phyloP scores from a whole-genome alignment of 2,797 vertebrate genomes.

The Ciconia nigra region DNA sequence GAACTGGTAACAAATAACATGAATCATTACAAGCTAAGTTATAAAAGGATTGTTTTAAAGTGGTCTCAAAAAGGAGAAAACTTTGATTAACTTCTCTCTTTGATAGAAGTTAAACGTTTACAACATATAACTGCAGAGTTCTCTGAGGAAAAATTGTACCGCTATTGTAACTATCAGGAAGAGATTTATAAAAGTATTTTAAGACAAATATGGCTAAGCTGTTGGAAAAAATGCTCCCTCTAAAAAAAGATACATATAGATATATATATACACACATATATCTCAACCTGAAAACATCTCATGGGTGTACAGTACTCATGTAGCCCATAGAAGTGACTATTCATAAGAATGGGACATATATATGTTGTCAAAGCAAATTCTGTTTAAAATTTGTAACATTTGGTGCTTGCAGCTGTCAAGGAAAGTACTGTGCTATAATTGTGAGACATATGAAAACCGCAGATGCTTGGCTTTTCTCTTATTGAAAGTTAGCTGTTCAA shows the following conservation, averaged over 20 bases:
- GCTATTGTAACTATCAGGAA: background rate
- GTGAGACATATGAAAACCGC: constrained; percentile 39
- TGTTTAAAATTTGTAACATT: background rate
- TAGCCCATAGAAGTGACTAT: background rate
- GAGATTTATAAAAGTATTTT: constrained; percentile 22
- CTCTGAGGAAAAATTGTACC: background rate
- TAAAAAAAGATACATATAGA: background rate
- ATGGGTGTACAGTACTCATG: background rate
- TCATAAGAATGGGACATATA: background rate
- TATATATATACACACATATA: background rate
- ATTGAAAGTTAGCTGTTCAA: constrained; percentile 21
- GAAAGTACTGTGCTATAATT: constrained; percentile 19
- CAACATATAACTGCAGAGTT: background rate
- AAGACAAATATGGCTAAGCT: background rate
- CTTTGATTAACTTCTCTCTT: background rate
- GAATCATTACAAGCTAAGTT: background rate
- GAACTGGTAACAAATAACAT: background rate
- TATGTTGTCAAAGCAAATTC: constrained; percentile 41
- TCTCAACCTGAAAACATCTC: constrained; percentile 27
- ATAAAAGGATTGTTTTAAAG: background rate
- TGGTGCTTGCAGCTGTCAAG: constrained; percentile 30
- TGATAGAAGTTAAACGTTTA: background rate
- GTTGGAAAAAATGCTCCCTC: background rate
- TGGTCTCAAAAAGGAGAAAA: background rate
- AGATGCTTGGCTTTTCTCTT: background rate